Base-by-base conservation (phyloP, 2,797 vertebrate genomes). In the Threskiornis aethiopicus region DNA sequence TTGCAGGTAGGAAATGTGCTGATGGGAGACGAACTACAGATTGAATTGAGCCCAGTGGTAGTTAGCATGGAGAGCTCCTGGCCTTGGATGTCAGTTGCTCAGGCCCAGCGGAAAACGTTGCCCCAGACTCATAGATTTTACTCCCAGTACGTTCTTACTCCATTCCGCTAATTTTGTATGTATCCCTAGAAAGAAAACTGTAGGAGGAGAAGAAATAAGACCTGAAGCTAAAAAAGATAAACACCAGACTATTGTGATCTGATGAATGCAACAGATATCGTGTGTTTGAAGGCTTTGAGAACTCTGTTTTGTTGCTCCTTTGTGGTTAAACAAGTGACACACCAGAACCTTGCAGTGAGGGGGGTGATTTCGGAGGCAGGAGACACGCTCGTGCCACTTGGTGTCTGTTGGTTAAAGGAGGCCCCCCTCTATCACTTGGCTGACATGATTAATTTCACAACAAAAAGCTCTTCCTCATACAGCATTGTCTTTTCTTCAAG, bases 1-100 rank as follows among this genome's bases (percentile, higher is more conserved):
- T 55, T 99, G 98, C 99, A 99, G 98, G 98, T 98, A 94, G 24
- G 89, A 26, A 70, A 16, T 16, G 6, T 16, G 26, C n/a, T 31
- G 16, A 15, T 65, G 55, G 22, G 44, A 66, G 39, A 49, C 35
- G 20, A 44, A 10, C 25, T 87, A 24, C 61, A 59, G 54, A 6
- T 9, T 66, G 49, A 89, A 52, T 64, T 59, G 71, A 89, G 47
- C 25, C 31, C 28, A 37, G 14, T 2, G 4, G 8, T 49, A 47
- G 47, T 64, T 82, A 55, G 18, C 24, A 2, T 16, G 46, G 58
- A 57, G 21, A 70, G 12, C 52, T 90, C 55, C 62, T 62, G 44
- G 31, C n/a, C 26, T 47, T 39, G 33, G 41, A 14, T 44, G 7
- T 37, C 52, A 44, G 10, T 83, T 59, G 37, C 67, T 80, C 37